Percentiles rank a stretch among this genome's conserved stretches.
These are phyloP conservation scores for Operophtera brumata DNA, from an alignment of 2,888 invertebrate species.

Conservation along the genomic window DNA sequence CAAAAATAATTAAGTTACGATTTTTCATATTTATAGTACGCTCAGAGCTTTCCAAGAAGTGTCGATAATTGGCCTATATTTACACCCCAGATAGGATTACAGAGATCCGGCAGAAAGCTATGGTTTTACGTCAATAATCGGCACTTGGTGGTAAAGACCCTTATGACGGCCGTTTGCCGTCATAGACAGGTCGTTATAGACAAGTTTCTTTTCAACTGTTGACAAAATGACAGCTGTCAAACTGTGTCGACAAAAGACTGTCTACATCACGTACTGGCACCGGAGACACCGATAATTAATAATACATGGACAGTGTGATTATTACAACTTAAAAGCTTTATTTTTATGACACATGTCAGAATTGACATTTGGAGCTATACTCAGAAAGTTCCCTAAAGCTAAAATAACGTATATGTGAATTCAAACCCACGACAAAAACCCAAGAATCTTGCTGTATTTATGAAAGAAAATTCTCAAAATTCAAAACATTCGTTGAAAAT, in stretches of 20 bases:
- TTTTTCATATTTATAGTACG: background rate
- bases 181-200: no score
- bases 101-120: no score
- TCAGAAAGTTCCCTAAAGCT: background rate
- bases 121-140: no score
- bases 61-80: no score
- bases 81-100: no score
- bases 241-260: background rate
- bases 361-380: constrained; percentile 10
- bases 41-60: background rate
- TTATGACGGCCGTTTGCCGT: background rate
- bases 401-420: background rate
- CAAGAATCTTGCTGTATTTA: background rate
- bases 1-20: constrained; percentile 44
- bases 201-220: background rate
- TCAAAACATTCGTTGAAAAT: constrained; percentile 2
- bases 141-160: no score
- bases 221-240: constrained; percentile 10
- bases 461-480: background rate
- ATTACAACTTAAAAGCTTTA: background rate
- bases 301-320: constrained; percentile 2
- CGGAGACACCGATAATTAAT: background rate
- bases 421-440: background rate
- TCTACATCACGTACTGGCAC: background rate
- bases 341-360: constrained; percentile 18